Evolutionary conservation across 2,888 invertebrate species (phyloP).

Genomic region (Conistra vaccinii): DNA sequence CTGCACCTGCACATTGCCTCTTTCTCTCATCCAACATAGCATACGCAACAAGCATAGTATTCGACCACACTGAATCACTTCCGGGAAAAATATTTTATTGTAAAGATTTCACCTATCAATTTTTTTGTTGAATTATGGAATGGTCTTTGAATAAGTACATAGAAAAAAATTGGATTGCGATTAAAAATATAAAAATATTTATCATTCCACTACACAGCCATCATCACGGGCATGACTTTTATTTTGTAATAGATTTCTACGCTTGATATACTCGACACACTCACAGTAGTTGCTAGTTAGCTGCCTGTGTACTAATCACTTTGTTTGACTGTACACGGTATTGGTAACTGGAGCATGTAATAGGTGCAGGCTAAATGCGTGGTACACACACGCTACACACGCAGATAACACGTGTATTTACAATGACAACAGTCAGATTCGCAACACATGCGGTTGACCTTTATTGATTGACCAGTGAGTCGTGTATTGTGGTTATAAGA

Average conservation of each 20-base stretch:
- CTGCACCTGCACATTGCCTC: neutral
- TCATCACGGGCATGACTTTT: too few species aligned
- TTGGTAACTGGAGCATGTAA: neutral
- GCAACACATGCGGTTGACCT: neutral
- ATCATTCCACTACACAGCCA: neutral
- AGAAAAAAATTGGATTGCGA: too few species aligned
- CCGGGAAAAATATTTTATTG: too few species aligned
- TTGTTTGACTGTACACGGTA: neutral
- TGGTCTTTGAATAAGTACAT: too few species aligned
- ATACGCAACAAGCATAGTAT: too few species aligned
- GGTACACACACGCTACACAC: neutral
- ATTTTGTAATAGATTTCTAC: neutral
- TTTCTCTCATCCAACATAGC: neutral
- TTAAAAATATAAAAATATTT: neutral
- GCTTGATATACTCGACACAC: too few species aligned
- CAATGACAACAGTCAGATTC: neutral
- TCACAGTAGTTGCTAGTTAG: neutral
- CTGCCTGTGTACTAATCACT: neutral
- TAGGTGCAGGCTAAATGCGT: neutral
- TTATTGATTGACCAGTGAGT: slow-evolving; percentile 20
- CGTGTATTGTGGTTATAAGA: neutral
- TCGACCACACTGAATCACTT: neutral
- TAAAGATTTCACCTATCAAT: too few species aligned
- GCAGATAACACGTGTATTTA: neutral
- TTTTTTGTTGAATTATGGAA: too few species aligned